Percentiles rank a stretch among this genome's conserved stretches.
Evolutionary conservation across 2,888 invertebrate species (phyloP).

Genomic region (Agrochola circellaris): DNA sequence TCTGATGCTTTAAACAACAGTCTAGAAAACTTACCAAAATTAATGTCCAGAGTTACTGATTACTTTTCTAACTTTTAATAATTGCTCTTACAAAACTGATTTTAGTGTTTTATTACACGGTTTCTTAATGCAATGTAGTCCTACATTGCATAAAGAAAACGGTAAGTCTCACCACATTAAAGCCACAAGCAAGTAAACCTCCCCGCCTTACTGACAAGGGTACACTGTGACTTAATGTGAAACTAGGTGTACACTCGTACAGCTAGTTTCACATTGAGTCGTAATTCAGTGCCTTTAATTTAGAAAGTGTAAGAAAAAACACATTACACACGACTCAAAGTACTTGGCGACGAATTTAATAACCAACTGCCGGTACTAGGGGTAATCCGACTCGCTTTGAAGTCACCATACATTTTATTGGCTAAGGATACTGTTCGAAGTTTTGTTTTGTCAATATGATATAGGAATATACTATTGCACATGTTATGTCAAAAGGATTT

Average conservation of each 20-base stretch:
- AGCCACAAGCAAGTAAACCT: slow-evolving; percentile 8
- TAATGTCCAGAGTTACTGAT: too few species aligned
- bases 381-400: slow-evolving; percentile 39
- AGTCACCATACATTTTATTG: slow-evolving; percentile 26
- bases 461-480: neutral
- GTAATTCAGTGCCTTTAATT: slow-evolving; percentile 69
- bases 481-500: neutral
- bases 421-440: slow-evolving; percentile 8
- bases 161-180: slow-evolving; percentile 17
- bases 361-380: slow-evolving; percentile 50
- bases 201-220: neutral
- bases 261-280: slow-evolving; percentile 71
- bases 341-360: slow-evolving; percentile 46
- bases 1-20: too few species aligned
- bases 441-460: neutral
- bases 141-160: too few species aligned
- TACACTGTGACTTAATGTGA: too few species aligned
- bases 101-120: too few species aligned
- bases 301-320: slow-evolving; percentile 60
- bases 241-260: slow-evolving; percentile 25
- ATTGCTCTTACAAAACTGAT: too few species aligned
- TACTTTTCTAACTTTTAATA: too few species aligned
- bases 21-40: too few species aligned
- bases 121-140: too few species aligned
- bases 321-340: slow-evolving; percentile 29